Evolutionary conservation across 2,888 invertebrate genomes (phyloP).

Genomic region (Thecophora atra): DNA sequence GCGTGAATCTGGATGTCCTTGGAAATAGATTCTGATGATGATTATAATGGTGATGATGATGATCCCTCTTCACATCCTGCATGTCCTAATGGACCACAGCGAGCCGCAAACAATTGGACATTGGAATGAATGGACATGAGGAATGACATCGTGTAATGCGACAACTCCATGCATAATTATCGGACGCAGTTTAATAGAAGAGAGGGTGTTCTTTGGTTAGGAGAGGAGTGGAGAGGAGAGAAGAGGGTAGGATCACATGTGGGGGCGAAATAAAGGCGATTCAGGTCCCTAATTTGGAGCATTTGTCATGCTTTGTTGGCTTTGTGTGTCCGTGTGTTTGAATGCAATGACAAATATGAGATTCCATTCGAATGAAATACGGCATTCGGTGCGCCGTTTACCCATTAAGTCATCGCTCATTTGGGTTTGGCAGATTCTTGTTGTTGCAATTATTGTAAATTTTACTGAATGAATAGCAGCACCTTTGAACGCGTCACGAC

Average conservation of each 20-base stretch:
- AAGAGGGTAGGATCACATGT: not conserved
- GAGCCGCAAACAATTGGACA: slow-evolving; percentile 24
- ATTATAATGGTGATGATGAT: too few relatives aligned
- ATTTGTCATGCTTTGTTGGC: slow-evolving; percentile 20
- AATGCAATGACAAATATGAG: slow-evolving; percentile 28
- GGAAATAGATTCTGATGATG: too few relatives aligned
- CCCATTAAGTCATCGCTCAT: slow-evolving; percentile 28
- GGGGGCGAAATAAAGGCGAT: slow-evolving; percentile 2
- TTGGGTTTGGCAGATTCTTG: not conserved
- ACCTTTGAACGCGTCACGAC: not conserved
- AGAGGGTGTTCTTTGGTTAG: too few relatives aligned
- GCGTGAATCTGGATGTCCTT: too few relatives aligned
- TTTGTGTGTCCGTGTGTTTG: not conserved
- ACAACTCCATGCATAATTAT: slow-evolving; percentile 15
- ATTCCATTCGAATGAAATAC: slow-evolving; percentile 30
- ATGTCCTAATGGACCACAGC: slow-evolving; percentile 22
- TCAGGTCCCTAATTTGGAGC: slow-evolving; percentile 8
- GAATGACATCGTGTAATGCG: slow-evolving; percentile 21
- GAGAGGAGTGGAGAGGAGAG: too few relatives aligned
- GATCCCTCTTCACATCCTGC: not conserved
- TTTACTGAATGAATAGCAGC: not conserved
- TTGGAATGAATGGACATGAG: slow-evolving; percentile 22
- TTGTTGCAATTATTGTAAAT: not conserved
- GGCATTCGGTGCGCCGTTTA: slow-evolving; percentile 15
- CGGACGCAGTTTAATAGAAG: not conserved